Percentiles rank a stretch among this genome's conserved stretches.
Evolutionary conservation across 37 sponge, comb jelly and placozoan species (phyloP).

Genomic region (Mnemiopsis leidyi): DNA sequence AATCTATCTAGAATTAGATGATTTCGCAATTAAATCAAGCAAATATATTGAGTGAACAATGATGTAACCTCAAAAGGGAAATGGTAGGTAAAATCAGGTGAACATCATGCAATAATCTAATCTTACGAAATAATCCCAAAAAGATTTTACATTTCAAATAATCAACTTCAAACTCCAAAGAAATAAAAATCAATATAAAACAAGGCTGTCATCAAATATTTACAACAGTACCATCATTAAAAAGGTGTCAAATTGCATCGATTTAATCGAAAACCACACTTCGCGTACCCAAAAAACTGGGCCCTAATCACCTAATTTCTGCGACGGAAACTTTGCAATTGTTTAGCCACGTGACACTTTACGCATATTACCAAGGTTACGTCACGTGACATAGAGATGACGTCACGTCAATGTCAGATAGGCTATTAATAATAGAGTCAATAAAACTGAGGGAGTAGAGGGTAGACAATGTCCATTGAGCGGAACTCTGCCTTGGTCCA

Average conservation of each 20-base stretch:
- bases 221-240: not conserved
- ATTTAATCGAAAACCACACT: not conserved
- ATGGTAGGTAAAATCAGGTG: too few species aligned
- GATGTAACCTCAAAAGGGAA: too few species aligned
- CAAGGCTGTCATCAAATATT: not conserved
- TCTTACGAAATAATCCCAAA: not conserved
- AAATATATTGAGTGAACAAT: too few species aligned
- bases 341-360: too few species aligned
- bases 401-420: conserved; percentile 2
- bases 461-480: not conserved
- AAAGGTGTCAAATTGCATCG: not conserved
- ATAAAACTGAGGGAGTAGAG: not conserved
- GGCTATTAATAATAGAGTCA: not conserved
- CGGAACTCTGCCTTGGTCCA: not conserved
- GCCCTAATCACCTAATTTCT: not conserved
- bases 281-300: not conserved
- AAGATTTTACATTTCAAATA: not conserved
- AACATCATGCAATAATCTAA: not conserved
- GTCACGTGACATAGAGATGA: not conserved
- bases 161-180: not conserved
- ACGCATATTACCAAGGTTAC: too few species aligned
- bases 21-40: too few species aligned
- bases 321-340: too few species aligned
- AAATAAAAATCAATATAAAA: not conserved
- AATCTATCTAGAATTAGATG: too few species aligned